Base-by-base conservation (phyloP, 2,797 vertebrate genomes). In the Lepidocolaptes lacrymiger region DNA sequence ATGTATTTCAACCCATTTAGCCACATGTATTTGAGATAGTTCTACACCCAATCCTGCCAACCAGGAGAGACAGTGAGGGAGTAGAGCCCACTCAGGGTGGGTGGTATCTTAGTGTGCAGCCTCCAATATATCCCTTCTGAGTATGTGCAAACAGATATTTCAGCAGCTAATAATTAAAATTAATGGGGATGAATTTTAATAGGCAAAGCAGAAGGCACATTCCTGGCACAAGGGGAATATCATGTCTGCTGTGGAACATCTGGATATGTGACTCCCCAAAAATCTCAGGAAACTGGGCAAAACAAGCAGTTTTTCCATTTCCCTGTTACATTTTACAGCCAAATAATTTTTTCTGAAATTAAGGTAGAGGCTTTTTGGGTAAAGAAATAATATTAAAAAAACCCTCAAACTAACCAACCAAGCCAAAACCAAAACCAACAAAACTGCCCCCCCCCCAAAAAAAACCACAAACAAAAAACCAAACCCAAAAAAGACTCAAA, bases 151-250 rank as follows among this genome's bases (percentile, higher is more conserved):
- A 73, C 51, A 68, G 58, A 62, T 56, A 80, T 72, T 94, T 88
- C 83, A 88, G 66, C 49, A 86, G 62, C 43, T 93, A 82, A 77
- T 89, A 93, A 89, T 76, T 49, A 80, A 77, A 92, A 91, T 64
- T 85, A 90, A 91, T 69, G 46, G 51, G 34, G 37, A 69, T 68
- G 62, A 56, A 80, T 90, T 82, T 91, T 93, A 92, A 91, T 34
- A 78, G 51, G 46, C 81, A 37, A 19, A 75, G 88, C 73, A 89
- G 49, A 84, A 88, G 54, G 58, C 68, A 85, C 34, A 75, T 91
- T 73, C 30, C 73, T 81, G 62, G 69, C 62, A 62, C 36, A 64
- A 90, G 23, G 46, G 44, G 46, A 19, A 82, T 1, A 4, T 87
- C 34, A 5, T 43, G 55, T 61, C 72, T 93, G 34, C 81, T 74